phyloP scores from a whole-genome alignment of 2,113 vertebrate species.

The Pholis gunnellus region DNA sequence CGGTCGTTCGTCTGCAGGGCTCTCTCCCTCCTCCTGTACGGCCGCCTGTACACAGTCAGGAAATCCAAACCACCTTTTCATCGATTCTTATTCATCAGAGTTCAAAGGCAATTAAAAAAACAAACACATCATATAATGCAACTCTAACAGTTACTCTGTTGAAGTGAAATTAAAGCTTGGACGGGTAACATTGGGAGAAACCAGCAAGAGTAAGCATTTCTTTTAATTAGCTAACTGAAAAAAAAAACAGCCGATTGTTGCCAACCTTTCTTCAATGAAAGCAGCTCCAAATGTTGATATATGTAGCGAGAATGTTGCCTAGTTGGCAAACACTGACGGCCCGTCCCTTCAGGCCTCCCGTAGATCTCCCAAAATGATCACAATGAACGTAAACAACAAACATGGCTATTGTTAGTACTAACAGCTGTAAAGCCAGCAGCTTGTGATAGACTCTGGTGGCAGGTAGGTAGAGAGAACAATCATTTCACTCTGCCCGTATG shows the following conservation, averaged over 20 bases:
- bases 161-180: background rate
- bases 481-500: too few species aligned
- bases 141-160: background rate
- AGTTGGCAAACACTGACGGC: too few species aligned
- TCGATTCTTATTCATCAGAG: background rate
- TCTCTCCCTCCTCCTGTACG: constrained; percentile 3
- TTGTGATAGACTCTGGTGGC: background rate
- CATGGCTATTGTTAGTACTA: background rate
- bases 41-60: constrained; percentile 21
- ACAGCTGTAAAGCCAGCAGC: background rate
- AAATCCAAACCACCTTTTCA: constrained; percentile 18
- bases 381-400: background rate
- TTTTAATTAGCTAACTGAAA: background rate
- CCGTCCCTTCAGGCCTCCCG: background rate
- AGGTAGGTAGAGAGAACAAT: too few species aligned
- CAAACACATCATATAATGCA: background rate
- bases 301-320: too few species aligned
- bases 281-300: too few species aligned
- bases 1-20: constrained; percentile 7
- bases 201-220: background rate
- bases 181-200: background rate
- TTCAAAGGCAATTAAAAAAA: constrained; percentile 22
- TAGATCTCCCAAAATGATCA: background rate
- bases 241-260: background rate
- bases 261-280: too few species aligned